Conservation (phyloP, 2,888 invertebrate genomes). For the Diplazon laetatorius region DNA sequence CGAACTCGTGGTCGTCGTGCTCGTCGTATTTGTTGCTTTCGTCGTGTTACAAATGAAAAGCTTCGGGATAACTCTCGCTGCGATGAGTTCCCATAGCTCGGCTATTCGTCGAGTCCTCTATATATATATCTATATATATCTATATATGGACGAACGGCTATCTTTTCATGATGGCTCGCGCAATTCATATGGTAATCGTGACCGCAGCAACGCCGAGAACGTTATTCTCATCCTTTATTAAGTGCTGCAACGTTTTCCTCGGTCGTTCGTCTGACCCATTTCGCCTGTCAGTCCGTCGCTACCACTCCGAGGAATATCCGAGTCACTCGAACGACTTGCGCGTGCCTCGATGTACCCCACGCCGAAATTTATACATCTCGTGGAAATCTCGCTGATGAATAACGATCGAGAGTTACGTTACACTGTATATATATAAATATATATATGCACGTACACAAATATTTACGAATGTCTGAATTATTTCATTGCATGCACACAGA, state of each 20-base stretch:
- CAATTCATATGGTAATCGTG: conserved; percentile 78
- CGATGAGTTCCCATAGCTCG: conserved; percentile 43
- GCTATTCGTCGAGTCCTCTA: conserved; percentile 57
- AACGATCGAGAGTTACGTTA: background rate
- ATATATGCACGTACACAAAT: no score
- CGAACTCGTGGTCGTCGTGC: conserved; percentile 14
- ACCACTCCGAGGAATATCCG: conserved; percentile 70
- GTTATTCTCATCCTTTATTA: conserved; percentile 75
- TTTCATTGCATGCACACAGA: no score
- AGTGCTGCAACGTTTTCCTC: conserved; percentile 65
- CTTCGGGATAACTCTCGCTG: conserved; percentile 24
- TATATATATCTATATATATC: no score
- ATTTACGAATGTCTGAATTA: no score
- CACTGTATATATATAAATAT: no score
- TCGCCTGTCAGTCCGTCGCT: conserved; percentile 71
- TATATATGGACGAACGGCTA: conserved; percentile 46
- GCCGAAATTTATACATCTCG: conserved; percentile 32
- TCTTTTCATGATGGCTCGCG: conserved; percentile 66
- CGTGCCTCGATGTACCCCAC: conserved; percentile 41
- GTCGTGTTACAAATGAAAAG: conserved; percentile 22
- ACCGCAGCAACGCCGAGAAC: conserved; percentile 63
- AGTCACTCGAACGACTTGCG: conserved; percentile 65
- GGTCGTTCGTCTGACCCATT: conserved; percentile 72
- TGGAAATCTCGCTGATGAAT: background rate
- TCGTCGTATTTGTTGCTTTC: conserved; percentile 8